Evolutionary conservation across 2,113 vertebrate species (phyloP).

Genomic region (Macaca mulatta): DNA sequence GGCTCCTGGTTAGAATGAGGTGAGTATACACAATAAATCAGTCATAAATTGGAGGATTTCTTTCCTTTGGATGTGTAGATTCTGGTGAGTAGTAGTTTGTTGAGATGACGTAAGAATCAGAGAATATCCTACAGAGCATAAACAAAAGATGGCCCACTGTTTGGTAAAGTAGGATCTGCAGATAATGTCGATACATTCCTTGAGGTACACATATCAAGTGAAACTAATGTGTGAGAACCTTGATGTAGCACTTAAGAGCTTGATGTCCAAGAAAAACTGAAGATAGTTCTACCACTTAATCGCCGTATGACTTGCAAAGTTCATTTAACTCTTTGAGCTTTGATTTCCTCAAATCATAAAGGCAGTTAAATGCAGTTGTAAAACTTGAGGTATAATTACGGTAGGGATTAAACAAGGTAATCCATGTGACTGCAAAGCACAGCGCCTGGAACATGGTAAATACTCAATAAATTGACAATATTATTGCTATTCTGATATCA

Average conservation of each 20-base stretch:
- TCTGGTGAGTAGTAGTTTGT: not conserved
- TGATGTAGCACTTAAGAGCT: not conserved
- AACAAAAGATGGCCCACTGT: not conserved
- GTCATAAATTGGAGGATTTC: not conserved
- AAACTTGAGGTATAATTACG: not conserved
- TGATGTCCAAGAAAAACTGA: not conserved
- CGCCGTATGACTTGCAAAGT: not conserved
- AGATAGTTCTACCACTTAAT: not conserved
- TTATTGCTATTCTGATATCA: not conserved
- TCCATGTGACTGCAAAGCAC: not conserved
- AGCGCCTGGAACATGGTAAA: not conserved
- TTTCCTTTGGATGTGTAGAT: not conserved
- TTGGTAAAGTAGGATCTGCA: not conserved
- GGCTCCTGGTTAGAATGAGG: not conserved
- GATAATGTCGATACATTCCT: not conserved
- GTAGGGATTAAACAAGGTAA: not conserved
- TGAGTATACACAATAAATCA: not conserved
- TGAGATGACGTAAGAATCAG: not conserved
- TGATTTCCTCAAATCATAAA: not conserved
- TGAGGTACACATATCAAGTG: not conserved
- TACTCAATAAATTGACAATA: not conserved
- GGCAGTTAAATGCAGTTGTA: not conserved
- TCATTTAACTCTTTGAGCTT: not conserved
- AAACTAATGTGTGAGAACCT: not conserved
- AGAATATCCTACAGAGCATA: not conserved